phyloP scores from a whole-genome alignment of 2,113 vertebrate genomes.

The Dissostichus mawsoni region DNA sequence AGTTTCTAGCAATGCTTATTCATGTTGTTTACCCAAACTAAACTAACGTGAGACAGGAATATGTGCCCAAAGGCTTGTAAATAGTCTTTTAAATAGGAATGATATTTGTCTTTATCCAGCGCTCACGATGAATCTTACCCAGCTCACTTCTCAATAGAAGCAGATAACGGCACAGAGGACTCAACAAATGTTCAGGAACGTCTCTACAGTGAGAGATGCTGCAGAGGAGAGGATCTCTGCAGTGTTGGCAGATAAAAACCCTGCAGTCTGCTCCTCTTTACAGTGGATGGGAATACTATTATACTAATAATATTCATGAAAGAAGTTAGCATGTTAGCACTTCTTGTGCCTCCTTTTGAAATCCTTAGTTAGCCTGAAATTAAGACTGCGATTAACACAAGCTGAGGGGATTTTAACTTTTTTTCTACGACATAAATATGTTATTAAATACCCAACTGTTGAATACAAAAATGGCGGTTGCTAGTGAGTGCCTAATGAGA shows the following conservation, averaged over 20 bases:
- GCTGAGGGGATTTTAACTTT: no score
- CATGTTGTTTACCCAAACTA: constrained; percentile 4
- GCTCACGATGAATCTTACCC: constrained; percentile 17
- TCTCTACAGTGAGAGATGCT: background rate
- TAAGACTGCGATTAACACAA: no score
- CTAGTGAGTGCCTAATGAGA: no score
- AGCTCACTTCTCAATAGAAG: background rate
- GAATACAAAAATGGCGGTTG: no score
- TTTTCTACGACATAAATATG: no score
- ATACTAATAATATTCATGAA: no score
- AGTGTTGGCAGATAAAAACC: background rate
- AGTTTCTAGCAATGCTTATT: background rate
- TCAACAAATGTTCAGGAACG: constrained; percentile 21
- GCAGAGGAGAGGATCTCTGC: constrained; percentile 28
- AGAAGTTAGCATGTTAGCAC: no score
- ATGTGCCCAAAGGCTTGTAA: constrained; percentile 1
- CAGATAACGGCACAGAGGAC: constrained; percentile 29
- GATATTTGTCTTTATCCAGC: constrained; percentile 28
- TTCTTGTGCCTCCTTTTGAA: no score
- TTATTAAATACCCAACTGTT: no score
- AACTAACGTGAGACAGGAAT: background rate
- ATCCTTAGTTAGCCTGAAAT: no score
- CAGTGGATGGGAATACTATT: background rate
- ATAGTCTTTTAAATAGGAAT: constrained; percentile 30
- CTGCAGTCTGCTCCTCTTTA: background rate